These are phyloP conservation scores for fruit fly (Drosophila melanogaster) DNA, from an alignment of 1,140 invertebrate species.

Conservation along the genomic window Release_6_plus_ISO1_MT NC_004354.4:16094501-16095000, in stretches of 20 bases:
- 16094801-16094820: conserved; percentile 52
- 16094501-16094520: conserved; percentile 1
- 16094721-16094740: conserved; percentile 68
- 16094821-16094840: conserved; percentile 69
- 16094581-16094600: conserved; percentile 25
- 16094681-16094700: conserved; percentile 63
- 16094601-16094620: conserved; percentile 63
- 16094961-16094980: conserved; percentile 68
- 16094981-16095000: conserved; percentile 42
- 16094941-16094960: conserved; percentile 78
- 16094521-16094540: not conserved
- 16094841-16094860: conserved; percentile 28
- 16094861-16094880: conserved; percentile 1
- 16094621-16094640: conserved; percentile 73
- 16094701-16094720: conserved; percentile 46
- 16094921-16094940: conserved; percentile 77
- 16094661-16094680: conserved; percentile 63
- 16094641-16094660: conserved; percentile 66
- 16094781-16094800: conserved; percentile 62
- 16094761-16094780: conserved; percentile 64
- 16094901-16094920: conserved; percentile 74
- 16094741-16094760: conserved; percentile 60
- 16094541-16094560: not conserved
- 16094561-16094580: conserved; percentile 3
- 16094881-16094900: conserved; percentile 39